These are phyloP conservation scores for Papilio xuthus DNA, from an alignment of 1,140 invertebrate genomes.

Conservation along the genomic window DNA sequence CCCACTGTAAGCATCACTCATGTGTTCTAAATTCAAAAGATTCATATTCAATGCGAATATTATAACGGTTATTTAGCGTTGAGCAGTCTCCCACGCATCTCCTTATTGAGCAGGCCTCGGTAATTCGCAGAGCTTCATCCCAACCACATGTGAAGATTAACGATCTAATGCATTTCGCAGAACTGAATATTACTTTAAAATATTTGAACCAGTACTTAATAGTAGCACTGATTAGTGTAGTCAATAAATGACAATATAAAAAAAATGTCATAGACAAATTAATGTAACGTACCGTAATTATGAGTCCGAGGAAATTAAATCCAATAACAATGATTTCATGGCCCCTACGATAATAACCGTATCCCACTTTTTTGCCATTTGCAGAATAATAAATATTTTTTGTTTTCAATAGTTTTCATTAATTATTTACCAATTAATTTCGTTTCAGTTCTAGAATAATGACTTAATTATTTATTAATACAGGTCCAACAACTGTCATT, in stretches of 20 bases:
- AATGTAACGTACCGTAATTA: too few species aligned
- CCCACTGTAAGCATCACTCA: conserved; percentile 9
- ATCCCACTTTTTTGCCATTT: not conserved
- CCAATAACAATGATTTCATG: not conserved
- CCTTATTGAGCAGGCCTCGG: conserved; percentile 30
- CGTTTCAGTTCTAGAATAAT: not conserved
- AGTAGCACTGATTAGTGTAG: not conserved
- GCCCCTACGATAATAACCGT: not conserved
- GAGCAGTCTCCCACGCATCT: conserved; percentile 33
- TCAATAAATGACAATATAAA: not conserved
- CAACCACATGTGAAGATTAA: conserved; percentile 27
- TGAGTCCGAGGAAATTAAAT: not conserved
- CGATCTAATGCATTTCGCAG: conserved; percentile 29
- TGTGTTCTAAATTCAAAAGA: not conserved
- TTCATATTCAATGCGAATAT: not conserved
- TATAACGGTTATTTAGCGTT: conserved; percentile 10
- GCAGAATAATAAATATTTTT: not conserved
- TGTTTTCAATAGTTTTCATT: not conserved
- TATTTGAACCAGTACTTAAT: not conserved
- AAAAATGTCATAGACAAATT: too few species aligned
- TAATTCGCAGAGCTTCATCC: not conserved
- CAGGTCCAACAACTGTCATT: not conserved
- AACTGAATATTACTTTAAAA: not conserved
- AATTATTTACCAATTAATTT: not conserved
- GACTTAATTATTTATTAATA: not conserved